Percentiles rank a stretch among this genome's conserved stretches.
phyloP scores from a whole-genome alignment of 2,113 vertebrate genomes.

The Elanoides forficatus region DNA sequence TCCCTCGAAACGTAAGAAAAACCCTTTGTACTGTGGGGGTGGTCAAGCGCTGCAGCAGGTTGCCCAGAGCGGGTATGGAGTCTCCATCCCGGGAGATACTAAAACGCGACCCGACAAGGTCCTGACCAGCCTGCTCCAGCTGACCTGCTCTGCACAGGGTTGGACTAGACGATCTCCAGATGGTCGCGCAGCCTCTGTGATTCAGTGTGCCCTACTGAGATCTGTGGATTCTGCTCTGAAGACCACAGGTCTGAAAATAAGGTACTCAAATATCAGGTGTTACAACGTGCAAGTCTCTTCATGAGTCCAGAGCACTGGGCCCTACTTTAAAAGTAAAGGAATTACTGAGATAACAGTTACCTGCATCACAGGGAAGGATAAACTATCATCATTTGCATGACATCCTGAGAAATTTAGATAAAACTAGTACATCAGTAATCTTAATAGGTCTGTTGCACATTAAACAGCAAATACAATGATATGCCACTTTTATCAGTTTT shows the following conservation, averaged over 20 bases:
- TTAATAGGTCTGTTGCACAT: background rate
- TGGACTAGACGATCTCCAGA: background rate
- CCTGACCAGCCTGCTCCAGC: background rate
- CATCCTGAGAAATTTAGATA: background rate
- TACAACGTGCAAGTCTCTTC: background rate
- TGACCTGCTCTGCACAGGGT: background rate
- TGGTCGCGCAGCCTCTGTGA: background rate
- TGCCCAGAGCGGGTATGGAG: background rate
- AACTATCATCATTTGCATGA: background rate
- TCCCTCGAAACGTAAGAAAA: background rate
- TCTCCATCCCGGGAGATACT: background rate
- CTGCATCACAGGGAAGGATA: background rate
- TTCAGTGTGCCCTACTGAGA: background rate
- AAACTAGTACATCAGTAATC: background rate
- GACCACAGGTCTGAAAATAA: background rate
- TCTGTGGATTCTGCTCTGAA: background rate
- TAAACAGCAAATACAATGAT: background rate
- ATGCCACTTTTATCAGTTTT: background rate
- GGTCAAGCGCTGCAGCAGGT: background rate
- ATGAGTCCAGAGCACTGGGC: background rate
- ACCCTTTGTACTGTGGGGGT: background rate
- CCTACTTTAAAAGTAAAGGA: background rate
- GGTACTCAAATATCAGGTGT: background rate
- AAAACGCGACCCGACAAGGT: background rate
- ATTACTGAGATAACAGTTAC: accelerated